phyloP scores from a whole-genome alignment of 1,140 invertebrate genomes.

The Trichoplusia ni region DNA sequence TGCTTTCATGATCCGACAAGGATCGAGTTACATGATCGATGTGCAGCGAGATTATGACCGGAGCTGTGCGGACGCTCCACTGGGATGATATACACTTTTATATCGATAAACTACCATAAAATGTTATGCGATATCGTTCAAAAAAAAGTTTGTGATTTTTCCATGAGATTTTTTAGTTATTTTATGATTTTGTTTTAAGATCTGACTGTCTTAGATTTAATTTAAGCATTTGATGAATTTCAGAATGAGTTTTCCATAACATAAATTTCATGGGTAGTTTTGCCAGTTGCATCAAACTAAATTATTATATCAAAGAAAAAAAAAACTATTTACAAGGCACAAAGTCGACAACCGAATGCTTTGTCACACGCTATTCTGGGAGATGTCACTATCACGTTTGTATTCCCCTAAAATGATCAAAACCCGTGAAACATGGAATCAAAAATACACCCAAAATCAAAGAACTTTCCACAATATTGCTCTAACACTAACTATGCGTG shows the following conservation, averaged over 20 bases:
- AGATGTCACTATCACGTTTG: conserved; percentile 42
- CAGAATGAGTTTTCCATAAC: too few species aligned
- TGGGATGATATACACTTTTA: neutral
- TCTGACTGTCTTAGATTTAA: too few species aligned
- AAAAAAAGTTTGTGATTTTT: too few species aligned
- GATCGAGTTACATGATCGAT: conserved; percentile 15
- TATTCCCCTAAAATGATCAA: conserved; percentile 52
- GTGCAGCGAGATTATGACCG: conserved; percentile 1
- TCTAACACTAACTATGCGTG: conserved; percentile 75
- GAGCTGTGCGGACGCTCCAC: neutral
- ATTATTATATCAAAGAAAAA: too few species aligned
- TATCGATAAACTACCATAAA: neutral
- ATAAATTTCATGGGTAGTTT: too few species aligned
- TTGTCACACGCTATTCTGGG: neutral
- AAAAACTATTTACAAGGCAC: too few species aligned
- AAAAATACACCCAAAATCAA: conserved; percentile 76
- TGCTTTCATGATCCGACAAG: neutral
- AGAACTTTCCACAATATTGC: conserved; percentile 71
- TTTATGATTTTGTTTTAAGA: too few species aligned
- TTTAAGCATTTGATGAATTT: too few species aligned
- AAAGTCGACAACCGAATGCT: too few species aligned
- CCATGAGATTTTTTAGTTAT: too few species aligned
- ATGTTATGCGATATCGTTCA: neutral
- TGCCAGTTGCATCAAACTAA: too few species aligned
- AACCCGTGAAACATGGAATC: conserved; percentile 68